Evolutionary conservation across 2,888 invertebrate species (phyloP).

Genomic region (Cerastis rubricosa): DNA sequence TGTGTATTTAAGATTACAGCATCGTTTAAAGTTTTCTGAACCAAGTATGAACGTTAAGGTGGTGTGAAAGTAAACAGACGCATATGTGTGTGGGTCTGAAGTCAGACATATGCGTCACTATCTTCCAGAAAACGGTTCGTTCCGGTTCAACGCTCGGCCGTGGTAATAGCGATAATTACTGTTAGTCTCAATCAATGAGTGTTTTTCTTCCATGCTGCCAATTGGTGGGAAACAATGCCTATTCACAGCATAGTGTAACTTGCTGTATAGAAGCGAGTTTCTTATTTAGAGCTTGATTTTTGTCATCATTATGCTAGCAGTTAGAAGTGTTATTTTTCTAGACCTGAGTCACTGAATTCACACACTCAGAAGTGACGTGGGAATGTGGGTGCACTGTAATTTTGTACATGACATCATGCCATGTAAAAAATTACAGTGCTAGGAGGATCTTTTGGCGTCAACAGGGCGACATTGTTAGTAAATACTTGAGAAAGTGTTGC

Average conservation of each 20-base stretch:
- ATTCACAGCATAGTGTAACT: constrained; percentile 28
- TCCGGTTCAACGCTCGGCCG: constrained; percentile 45
- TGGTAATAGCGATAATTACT: constrained; percentile 52
- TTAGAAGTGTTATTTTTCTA: background rate
- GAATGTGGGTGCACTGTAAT: background rate
- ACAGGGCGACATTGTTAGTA: too few relatives aligned
- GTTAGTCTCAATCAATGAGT: constrained; percentile 41
- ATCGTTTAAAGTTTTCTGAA: background rate
- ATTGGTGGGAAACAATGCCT: constrained; percentile 29
- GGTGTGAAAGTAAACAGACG: background rate
- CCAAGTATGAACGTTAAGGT: background rate
- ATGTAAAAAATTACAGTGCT: background rate
- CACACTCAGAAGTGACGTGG: background rate
- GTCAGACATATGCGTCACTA: constrained; percentile 32
- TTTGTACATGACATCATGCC: background rate
- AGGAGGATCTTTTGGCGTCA: background rate
- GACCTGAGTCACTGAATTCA: background rate
- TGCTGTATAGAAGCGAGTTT: background rate
- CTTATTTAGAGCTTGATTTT: background rate
- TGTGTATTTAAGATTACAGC: background rate
- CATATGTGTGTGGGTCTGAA: background rate
- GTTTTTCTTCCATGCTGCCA: constrained; percentile 35
- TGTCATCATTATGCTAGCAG: background rate
- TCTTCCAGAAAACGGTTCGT: constrained; percentile 43
- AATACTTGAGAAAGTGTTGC: background rate